Evolutionary conservation across 2,888 invertebrate genomes (phyloP).

Genomic region (Tachina lurida): DNA sequence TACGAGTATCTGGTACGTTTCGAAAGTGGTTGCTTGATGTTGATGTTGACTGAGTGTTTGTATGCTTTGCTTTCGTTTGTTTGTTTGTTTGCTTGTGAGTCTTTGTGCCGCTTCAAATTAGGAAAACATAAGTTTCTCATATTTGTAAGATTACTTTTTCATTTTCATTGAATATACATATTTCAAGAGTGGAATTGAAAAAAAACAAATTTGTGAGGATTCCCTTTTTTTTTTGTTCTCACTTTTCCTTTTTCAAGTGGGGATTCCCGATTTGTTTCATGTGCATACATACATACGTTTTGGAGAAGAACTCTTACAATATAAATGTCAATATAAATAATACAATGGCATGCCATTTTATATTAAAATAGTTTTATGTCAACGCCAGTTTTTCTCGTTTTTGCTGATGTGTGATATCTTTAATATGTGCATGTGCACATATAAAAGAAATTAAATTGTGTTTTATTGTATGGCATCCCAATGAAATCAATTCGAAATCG

Average conservation of each 20-base stretch:
- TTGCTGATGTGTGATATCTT: slow-evolving; percentile 46
- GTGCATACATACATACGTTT: neutral
- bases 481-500: slow-evolving; percentile 59
- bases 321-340: slow-evolving; percentile 63
- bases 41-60: slow-evolving; percentile 8
- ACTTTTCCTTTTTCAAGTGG: slow-evolving; percentile 38
- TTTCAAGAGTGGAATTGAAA: neutral
- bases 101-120: slow-evolving; percentile 59
- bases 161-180: slow-evolving; percentile 41
- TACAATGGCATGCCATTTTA: slow-evolving; percentile 64
- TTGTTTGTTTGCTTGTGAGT: slow-evolving; percentile 20
- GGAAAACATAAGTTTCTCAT: slow-evolving; percentile 62
- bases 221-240: slow-evolving; percentile 8
- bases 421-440: neutral
- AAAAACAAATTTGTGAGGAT: slow-evolving; percentile 35
- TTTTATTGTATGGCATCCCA: slow-evolving; percentile 54
- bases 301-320: slow-evolving; percentile 4
- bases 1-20: neutral
- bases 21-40: neutral
- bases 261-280: slow-evolving; percentile 40
- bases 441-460: slow-evolving; percentile 58
- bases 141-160: slow-evolving; percentile 55
- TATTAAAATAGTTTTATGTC: slow-evolving; percentile 70
- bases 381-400: slow-evolving; percentile 46
- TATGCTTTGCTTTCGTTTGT: slow-evolving; percentile 1